These are phyloP conservation scores for Meloidogyne floridensis DNA, from an alignment of 1,140 invertebrate genomes.

Conservation along the genomic window DNA sequence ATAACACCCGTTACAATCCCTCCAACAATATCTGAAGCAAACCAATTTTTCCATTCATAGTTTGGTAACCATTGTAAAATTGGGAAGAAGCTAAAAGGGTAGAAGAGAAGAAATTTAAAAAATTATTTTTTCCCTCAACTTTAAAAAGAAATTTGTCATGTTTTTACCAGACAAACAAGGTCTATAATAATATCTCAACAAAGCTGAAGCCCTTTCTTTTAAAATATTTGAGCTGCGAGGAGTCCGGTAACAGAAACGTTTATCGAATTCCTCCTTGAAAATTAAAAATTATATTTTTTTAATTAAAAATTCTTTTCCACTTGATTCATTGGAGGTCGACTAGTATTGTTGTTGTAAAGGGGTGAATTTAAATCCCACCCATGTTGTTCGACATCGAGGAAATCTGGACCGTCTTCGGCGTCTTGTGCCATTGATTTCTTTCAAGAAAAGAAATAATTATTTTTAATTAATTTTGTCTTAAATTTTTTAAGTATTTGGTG, in stretches of 20 bases:
- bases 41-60: constrained; percentile 66
- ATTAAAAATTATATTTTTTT: constrained; percentile 5
- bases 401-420: constrained; percentile 53
- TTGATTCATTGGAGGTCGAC: constrained; percentile 54
- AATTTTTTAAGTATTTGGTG: too few relatives aligned
- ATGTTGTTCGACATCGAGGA: constrained; percentile 30
- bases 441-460: background rate
- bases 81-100: constrained; percentile 47
- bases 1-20: constrained; percentile 69
- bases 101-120: background rate
- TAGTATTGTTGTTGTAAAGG: constrained; percentile 19
- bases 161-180: constrained; percentile 55
- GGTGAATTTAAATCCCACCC: background rate
- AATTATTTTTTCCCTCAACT: background rate
- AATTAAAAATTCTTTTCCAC: constrained; percentile 22
- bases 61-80: constrained; percentile 65
- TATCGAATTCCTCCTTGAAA: constrained; percentile 61
- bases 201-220: constrained; percentile 20
- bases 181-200: constrained; percentile 44
- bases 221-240: constrained; percentile 31
- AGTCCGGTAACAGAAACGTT: constrained; percentile 49
- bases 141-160: constrained; percentile 32
- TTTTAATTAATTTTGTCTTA: too few relatives aligned
- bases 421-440: constrained; percentile 48
- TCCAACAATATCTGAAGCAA: constrained; percentile 67